phyloP scores from a whole-genome alignment of 2,888 invertebrate species.

The Trachelus stipa region DNA sequence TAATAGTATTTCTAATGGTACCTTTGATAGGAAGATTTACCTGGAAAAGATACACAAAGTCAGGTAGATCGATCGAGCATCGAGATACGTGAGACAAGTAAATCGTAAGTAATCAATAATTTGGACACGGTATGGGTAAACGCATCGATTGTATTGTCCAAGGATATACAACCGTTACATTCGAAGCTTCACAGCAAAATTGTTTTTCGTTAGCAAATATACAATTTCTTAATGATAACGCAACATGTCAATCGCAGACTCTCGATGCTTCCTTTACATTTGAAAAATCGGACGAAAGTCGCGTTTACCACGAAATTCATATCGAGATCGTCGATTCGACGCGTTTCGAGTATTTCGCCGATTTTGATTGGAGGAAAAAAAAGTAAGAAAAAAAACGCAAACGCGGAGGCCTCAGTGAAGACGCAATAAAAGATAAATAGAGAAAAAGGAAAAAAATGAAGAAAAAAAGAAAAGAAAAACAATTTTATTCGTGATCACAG shows the following conservation, averaged over 20 bases:
- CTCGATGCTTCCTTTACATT: background rate
- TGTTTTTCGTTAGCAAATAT: background rate
- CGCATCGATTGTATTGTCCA: conserved; percentile 45
- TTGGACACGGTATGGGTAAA: conserved; percentile 20
- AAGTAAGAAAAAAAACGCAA: background rate
- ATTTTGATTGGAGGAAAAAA: background rate
- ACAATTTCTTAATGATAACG: conserved; percentile 3
- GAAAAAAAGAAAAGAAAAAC: background rate
- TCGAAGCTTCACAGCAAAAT: conserved; percentile 13
- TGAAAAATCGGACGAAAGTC: background rate
- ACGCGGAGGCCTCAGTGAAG: background rate
- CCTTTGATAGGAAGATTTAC: background rate
- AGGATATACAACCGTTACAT: conserved; percentile 35
- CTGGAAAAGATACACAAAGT: background rate
- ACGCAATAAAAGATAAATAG: background rate
- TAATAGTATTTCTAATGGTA: background rate
- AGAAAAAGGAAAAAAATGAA: background rate
- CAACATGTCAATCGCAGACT: conserved; percentile 7
- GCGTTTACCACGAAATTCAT: background rate
- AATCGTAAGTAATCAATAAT: background rate
- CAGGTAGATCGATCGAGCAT: background rate
- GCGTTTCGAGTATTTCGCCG: background rate
- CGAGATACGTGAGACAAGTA: background rate
- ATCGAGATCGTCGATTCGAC: background rate
- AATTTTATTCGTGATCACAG: background rate